These are phyloP conservation scores for Eospalax fontanierii DNA, from an alignment of 2,797 vertebrate genomes.

Conservation along the genomic window DNA sequence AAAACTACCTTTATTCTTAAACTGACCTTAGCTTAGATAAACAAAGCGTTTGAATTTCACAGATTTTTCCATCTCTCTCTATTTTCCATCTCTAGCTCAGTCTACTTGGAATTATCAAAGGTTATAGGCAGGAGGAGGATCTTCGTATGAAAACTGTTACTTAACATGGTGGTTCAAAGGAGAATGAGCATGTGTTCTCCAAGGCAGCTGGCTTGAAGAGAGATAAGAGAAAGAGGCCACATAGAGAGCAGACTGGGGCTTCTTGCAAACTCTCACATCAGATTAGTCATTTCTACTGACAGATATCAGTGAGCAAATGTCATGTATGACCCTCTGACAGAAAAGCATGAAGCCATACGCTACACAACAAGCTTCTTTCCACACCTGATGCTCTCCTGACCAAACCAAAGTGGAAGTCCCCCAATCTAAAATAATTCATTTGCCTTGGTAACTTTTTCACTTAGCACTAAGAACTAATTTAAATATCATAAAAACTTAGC, in stretches of 20 bases:
- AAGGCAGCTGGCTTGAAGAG: not conserved
- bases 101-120: too few relatives aligned
- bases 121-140: too few relatives aligned
- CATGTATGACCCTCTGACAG: not conserved
- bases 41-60: not conserved
- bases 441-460: slow-evolving; percentile 33
- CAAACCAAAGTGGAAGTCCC: slow-evolving; percentile 8
- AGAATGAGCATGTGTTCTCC: too few relatives aligned
- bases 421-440: slow-evolving; percentile 61
- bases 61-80: not conserved
- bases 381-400: not conserved
- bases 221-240: not conserved
- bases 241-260: not conserved
- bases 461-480: slow-evolving; percentile 54
- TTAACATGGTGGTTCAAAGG: not conserved
- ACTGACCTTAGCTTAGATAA: not conserved
- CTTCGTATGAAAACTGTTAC: not conserved
- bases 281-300: not conserved
- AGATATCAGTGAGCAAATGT: not conserved
- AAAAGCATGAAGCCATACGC: not conserved
- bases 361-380: not conserved
- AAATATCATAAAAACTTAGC: slow-evolving; percentile 34
- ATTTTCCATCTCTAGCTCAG: too few relatives aligned
- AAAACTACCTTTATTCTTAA: not conserved
- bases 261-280: not conserved